phyloP scores from a whole-genome alignment of 2,888 invertebrate species.

The Erebia epiphron region DNA sequence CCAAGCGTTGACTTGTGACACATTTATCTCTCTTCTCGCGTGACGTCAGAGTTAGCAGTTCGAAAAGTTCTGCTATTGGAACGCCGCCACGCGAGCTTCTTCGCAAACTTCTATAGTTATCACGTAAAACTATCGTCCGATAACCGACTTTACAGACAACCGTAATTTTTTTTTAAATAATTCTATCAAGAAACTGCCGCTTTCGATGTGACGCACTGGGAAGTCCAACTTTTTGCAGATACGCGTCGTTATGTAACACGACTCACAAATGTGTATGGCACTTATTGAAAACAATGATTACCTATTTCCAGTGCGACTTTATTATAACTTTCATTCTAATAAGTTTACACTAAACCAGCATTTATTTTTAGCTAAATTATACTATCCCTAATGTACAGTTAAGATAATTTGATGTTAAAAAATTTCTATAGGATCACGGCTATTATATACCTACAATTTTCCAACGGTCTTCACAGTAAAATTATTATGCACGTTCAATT shows the following conservation, averaged over 20 bases:
- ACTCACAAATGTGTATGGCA: background rate
- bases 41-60: no score
- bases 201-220: no score
- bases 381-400: conserved; percentile 7
- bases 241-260: background rate
- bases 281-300: no score
- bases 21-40: no score
- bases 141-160: no score
- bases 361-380: conserved; percentile 28
- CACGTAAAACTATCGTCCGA: no score
- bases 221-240: background rate
- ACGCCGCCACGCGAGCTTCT: no score
- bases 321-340: background rate
- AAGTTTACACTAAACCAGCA: conserved; percentile 32
- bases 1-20: no score
- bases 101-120: no score
- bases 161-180: no score
- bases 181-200: no score
- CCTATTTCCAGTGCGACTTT: background rate
- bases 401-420: conserved; percentile 18
- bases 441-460: conserved; percentile 18
- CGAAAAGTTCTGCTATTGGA: no score
- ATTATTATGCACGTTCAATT: conserved; percentile 29
- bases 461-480: conserved; percentile 27
- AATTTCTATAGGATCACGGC: conserved; percentile 19